phyloP scores from a whole-genome alignment of 2,113 vertebrate genomes.

The Brachirus orientalis region DNA sequence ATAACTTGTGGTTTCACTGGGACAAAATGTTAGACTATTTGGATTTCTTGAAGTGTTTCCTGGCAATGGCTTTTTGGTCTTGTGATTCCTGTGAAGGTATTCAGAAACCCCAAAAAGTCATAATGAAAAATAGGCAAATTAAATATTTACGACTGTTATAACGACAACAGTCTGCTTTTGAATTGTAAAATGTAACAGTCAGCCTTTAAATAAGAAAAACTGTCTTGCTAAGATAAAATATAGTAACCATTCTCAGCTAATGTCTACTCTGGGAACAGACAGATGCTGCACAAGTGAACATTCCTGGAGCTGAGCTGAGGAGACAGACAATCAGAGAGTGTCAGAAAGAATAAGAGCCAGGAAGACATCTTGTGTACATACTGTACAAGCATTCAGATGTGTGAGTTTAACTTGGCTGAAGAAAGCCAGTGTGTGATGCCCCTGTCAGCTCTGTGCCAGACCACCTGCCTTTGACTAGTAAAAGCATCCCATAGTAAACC shows the following conservation, averaged over 20 bases:
- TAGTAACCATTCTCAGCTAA: slow-evolving; percentile 12
- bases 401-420: slow-evolving; percentile 83
- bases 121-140: not conserved
- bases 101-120: not conserved
- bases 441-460: slow-evolving; percentile 81
- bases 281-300: slow-evolving; percentile 28
- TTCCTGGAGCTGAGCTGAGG: slow-evolving; percentile 50
- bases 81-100: not conserved
- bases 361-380: slow-evolving; percentile 72
- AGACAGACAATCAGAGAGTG: slow-evolving; percentile 41
- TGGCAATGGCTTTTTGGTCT: not conserved
- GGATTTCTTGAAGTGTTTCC: not conserved
- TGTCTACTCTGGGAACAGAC: slow-evolving; percentile 33
- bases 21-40: not conserved
- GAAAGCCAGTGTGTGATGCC: slow-evolving; percentile 78
- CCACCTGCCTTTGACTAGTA: slow-evolving; percentile 78
- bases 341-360: slow-evolving; percentile 55
- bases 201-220: not conserved
- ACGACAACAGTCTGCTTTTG: not conserved
- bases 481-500: slow-evolving; percentile 58
- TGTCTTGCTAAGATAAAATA: not conserved
- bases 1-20: not conserved
- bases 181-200: not conserved
- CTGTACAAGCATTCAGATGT: slow-evolving; percentile 69
- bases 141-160: not conserved